A percentile compares a stretch with the other conserved stretches of the same genome.
Conservation (phyloP, 2,113 vertebrate genomes). For the Ictidomys tridecemlineatus region DNA sequence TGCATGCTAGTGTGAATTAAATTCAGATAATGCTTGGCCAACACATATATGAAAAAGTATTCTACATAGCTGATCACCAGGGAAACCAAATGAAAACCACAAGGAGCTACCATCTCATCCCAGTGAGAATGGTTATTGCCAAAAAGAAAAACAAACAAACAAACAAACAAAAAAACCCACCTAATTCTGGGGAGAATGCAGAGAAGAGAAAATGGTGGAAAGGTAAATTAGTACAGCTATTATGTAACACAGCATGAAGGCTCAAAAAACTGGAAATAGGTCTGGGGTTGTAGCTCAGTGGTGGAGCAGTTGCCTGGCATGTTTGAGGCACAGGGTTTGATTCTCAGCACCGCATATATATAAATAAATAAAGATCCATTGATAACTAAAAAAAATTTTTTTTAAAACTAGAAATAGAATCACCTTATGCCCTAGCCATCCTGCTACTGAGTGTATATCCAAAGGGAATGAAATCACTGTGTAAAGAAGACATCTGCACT, state of each 20-base stretch:
- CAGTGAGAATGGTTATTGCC: not conserved
- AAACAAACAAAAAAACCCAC: no score
- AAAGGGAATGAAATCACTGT: not conserved
- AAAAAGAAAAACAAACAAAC: not conserved
- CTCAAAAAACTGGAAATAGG: not conserved
- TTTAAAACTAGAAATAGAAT: not conserved
- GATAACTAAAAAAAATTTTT: no score
- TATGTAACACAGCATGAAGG: not conserved
- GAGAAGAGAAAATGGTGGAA: not conserved
- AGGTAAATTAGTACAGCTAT: not conserved
- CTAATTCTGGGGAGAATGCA: not conserved
- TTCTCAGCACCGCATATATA: no score
- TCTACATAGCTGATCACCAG: not conserved
- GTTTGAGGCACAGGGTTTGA: no score
- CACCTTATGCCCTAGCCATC: not conserved
- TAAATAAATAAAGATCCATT: no score
- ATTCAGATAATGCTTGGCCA: not conserved
- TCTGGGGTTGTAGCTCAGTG: no score
- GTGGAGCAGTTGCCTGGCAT: no score
- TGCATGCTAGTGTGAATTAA: not conserved
- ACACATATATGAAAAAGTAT: not conserved
- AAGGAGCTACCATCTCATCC: not conserved
- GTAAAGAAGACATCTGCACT: not conserved
- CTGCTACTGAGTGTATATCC: not conserved
- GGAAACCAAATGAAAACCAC: conserved; percentile 4